Evolutionary conservation across 1,140 invertebrate genomes (phyloP).

Genomic region (Scaptomyza hsui): DNA sequence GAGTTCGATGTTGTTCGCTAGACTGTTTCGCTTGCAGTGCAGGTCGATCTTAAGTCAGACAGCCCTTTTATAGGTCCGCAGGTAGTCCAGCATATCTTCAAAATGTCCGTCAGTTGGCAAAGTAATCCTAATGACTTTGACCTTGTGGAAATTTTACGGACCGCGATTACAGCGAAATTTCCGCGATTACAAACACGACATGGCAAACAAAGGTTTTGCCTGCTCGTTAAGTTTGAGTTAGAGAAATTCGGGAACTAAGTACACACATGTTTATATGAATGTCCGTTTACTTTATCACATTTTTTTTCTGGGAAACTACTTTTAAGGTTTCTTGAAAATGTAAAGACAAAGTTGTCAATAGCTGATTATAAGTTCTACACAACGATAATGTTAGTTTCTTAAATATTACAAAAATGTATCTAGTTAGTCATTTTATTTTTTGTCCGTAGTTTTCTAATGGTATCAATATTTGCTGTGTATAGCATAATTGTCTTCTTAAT

Average conservation of each 20-base stretch:
- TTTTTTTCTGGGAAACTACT: not conserved
- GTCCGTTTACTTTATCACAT: not conserved
- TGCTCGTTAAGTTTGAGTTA: slow-evolving; percentile 3
- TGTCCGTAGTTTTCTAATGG: slow-evolving; percentile 3
- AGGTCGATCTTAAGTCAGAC: slow-evolving; percentile 33
- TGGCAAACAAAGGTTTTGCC: not conserved
- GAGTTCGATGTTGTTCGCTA: slow-evolving; percentile 39
- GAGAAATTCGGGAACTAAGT: no score
- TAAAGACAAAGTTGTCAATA: no score
- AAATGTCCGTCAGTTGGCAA: no score
- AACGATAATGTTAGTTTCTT: no score
- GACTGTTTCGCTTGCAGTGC: slow-evolving; percentile 64
- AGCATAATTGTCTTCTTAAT: slow-evolving; percentile 22
- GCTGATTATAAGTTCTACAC: no score
- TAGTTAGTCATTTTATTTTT: slow-evolving; percentile 18
- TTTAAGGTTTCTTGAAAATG: not conserved
- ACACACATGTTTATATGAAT: no score
- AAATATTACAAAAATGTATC: not conserved
- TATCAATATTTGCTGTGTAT: slow-evolving; percentile 20
- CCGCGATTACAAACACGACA: slow-evolving; percentile 22
- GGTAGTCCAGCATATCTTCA: slow-evolving; percentile 33
- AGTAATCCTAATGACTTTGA: slow-evolving; percentile 68
- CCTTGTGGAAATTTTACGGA: slow-evolving; percentile 51
- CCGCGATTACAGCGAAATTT: slow-evolving; percentile 43
- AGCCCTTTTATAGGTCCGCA: slow-evolving; percentile 57